Evolutionary conservation across 2,888 invertebrate genomes (phyloP), one percentile per base, ranked within the genome.

Genomic region (Phymatocera aterrima): DNA sequence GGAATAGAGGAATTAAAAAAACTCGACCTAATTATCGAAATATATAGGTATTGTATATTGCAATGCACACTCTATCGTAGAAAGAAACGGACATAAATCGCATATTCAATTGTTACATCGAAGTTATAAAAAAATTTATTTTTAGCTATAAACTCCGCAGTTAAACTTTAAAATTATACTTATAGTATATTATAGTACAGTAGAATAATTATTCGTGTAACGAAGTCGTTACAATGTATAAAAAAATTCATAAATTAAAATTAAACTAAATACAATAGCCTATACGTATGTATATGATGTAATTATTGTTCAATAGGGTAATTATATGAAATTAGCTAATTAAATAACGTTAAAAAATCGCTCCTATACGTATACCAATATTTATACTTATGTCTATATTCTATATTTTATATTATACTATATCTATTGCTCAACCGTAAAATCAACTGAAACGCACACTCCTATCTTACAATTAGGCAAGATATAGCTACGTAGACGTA

Each of bases 401-500:
- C n/a, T n/a, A n/a, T n/a, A n/a, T n/a, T n/a, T n/a, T n/a, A n/a
- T n/a, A n/a, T n/a, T n/a, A n/a, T n/a, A n/a, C n/a, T n/a, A n/a
- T n/a, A n/a, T n/a, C n/a, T n/a, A 72, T 72, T 72, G 72, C 72
- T 72, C 72, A 72, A 72, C n/a, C 18, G 15, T 51, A 72, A 48
- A 31, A 51, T 51, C 72, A 51, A 72, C 72, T 72, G 34, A 72
- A 51, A 72, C 21, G 51, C 72, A n/a, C n/a, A n/a, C n/a, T n/a
- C n/a, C n/a, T n/a, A n/a, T n/a, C n/a, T n/a, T 57, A 28, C 24
- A 72, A 48, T 72, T 72, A 48, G 72, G 31, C 51, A 72, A 72
- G 72, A 51, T 48, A 28, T 57, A n/a, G n/a, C n/a, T n/a, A n/a
- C n/a, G n/a, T n/a, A n/a, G n/a, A n/a, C n/a, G 51, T 51, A 51